These are phyloP conservation scores for Eupristina koningsbergeri DNA, from an alignment of 1,140 invertebrate genomes.

Conservation along the genomic window DNA sequence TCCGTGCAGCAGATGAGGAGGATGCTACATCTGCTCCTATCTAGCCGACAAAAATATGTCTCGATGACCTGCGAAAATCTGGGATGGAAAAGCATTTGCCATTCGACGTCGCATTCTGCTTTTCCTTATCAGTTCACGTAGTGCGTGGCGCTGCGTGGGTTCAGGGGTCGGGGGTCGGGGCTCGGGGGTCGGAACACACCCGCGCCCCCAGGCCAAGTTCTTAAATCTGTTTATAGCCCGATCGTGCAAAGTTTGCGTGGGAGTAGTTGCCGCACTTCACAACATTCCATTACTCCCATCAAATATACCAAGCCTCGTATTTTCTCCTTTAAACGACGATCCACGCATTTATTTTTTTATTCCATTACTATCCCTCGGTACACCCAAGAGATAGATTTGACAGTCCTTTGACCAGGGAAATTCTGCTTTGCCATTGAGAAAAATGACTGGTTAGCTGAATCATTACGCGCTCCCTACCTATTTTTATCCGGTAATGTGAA, in stretches of 20 bases:
- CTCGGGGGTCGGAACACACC: neutral
- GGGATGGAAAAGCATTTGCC: neutral
- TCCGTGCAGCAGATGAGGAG: neutral
- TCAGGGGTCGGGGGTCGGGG: no score
- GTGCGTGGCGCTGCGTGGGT: no score
- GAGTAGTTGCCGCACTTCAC: neutral
- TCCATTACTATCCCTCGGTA: neutral
- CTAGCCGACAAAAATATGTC: neutral
- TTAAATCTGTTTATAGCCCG: slow-evolving; percentile 35
- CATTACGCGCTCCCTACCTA: neutral
- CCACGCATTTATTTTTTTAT: slow-evolving; percentile 6
- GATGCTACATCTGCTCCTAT: neutral
- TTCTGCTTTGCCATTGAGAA: neutral
- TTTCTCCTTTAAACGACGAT: slow-evolving; percentile 4
- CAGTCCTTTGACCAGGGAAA: neutral
- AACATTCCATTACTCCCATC: neutral
- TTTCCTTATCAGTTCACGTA: slow-evolving; percentile 39
- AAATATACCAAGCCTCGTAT: neutral
- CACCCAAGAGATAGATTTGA: neutral
- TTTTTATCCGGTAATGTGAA: neutral
- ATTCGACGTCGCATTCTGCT: slow-evolving; percentile 25
- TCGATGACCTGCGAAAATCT: neutral
- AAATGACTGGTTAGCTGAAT: neutral
- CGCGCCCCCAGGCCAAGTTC: neutral
- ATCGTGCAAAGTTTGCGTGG: neutral